A percentile compares a stretch with the other conserved stretches of the same genome.
phyloP scores from a whole-genome alignment of 2,113 vertebrate genomes.

The Chamaetylas fuelleborni region DNA sequence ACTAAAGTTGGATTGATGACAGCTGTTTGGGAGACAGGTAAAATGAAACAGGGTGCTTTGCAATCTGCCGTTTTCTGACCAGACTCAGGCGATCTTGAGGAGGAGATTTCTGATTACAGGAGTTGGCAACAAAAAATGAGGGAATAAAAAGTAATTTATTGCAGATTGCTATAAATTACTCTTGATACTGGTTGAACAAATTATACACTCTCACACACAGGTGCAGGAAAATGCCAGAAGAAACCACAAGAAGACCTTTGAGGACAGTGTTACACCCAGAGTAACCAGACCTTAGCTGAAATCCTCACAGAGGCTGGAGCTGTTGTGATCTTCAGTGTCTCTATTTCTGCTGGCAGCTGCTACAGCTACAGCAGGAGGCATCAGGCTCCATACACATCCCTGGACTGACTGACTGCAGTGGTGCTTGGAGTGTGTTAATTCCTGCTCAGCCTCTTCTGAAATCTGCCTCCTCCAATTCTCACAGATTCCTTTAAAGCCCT shows the following conservation, averaged over 20 bases:
- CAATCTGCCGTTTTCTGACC: not conserved
- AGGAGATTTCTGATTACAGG: not conserved
- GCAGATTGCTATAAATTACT: not conserved
- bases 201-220: not conserved
- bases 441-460: not conserved
- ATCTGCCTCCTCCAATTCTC: not conserved
- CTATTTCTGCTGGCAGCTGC: not conserved
- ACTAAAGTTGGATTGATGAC: not conserved
- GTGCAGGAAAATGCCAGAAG: not conserved
- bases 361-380: not conserved
- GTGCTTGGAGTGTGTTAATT: not conserved
- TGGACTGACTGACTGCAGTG: not conserved
- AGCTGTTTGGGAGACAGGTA: not conserved
- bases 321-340: not conserved
- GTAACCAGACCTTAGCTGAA: not conserved
- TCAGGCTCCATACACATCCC: accelerated
- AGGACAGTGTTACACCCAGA: not conserved
- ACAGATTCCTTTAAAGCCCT: not conserved
- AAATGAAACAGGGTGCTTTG: not conserved
- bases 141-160: not conserved
- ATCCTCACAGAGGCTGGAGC: not conserved
- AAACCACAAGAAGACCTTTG: not conserved
- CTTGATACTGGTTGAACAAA: not conserved
- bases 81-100: not conserved
- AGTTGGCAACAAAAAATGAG: not conserved